These are phyloP conservation scores for Microplitis demolitor DNA, from an alignment of 1,140 invertebrate genomes.

Conservation along the genomic window DNA sequence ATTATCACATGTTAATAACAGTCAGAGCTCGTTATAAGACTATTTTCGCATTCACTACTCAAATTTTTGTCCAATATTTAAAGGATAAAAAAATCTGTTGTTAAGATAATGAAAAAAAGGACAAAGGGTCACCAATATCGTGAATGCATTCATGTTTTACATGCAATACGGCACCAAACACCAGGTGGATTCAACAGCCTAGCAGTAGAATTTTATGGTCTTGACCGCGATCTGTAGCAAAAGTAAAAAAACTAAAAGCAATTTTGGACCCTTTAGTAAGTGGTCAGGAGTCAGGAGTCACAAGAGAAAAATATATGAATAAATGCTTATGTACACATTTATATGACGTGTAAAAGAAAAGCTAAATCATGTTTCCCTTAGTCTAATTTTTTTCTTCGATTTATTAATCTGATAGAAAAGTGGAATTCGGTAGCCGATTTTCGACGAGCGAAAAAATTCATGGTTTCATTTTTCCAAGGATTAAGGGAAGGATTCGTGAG, in stretches of 20 bases:
- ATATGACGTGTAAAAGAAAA: background rate
- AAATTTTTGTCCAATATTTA: too few species aligned
- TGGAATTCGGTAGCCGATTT: background rate
- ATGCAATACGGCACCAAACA: slow-evolving; percentile 20
- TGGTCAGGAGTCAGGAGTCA: background rate
- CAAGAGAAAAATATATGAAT: background rate
- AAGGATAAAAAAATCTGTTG: too few species aligned
- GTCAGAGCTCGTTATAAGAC: too few species aligned
- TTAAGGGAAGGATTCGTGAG: background rate
- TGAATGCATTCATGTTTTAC: slow-evolving; percentile 24
- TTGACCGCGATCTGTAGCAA: slow-evolving; percentile 12
- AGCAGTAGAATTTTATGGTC: slow-evolving; percentile 26
- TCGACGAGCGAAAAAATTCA: background rate
- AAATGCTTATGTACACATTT: too few species aligned
- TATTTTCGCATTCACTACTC: too few species aligned
- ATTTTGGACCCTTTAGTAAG: slow-evolving; percentile 1
- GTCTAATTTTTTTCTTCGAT: background rate
- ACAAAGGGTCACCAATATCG: background rate
- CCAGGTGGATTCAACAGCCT: slow-evolving; percentile 22
- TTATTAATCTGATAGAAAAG: background rate
- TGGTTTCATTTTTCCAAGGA: background rate
- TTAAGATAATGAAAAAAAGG: slow-evolving; percentile 6
- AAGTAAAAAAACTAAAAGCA: slow-evolving; percentile 3
- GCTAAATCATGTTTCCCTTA: background rate
- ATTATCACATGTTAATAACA: too few species aligned